These are phyloP conservation scores for Matsumurasca onukii DNA, from an alignment of 1,140 invertebrate species.

Conservation along the genomic window DNA sequence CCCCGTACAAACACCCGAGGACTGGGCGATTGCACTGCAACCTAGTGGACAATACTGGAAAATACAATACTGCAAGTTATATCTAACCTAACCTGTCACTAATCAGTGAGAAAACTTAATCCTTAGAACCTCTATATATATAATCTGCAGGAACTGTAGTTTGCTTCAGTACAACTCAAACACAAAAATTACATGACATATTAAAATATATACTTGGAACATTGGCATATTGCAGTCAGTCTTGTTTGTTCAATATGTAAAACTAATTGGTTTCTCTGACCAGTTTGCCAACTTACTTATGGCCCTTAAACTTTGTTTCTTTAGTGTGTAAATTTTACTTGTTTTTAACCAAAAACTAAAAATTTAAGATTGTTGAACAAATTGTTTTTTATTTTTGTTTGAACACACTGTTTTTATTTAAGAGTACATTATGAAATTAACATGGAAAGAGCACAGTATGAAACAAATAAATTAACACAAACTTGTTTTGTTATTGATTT, in stretches of 20 bases:
- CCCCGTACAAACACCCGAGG: conserved; percentile 6
- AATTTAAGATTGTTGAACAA: too few species aligned
- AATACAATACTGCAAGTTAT: conserved; percentile 41
- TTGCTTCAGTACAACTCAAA: conserved; percentile 36
- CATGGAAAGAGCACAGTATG: too few species aligned
- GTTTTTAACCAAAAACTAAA: too few species aligned
- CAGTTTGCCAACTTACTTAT: too few species aligned
- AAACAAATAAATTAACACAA: too few species aligned
- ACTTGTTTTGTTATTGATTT: too few species aligned
- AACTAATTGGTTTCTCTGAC: conserved; percentile 16
- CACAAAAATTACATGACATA: conserved; percentile 28
- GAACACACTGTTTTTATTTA: too few species aligned
- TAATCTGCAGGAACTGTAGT: conserved; percentile 42
- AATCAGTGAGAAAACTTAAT: conserved; percentile 36
- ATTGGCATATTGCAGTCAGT: conserved; percentile 43
- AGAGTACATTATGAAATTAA: too few species aligned
- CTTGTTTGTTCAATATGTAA: conserved; percentile 38
- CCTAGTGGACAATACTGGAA: conserved; percentile 39
- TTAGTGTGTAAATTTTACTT: too few species aligned
- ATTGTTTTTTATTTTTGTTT: too few species aligned
- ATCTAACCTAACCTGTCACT: conserved; percentile 31
- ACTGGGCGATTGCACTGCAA: neutral
- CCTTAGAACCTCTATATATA: conserved; percentile 40
- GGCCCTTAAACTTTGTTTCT: too few species aligned
- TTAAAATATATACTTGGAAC: conserved; percentile 39